A percentile compares a stretch with the other conserved stretches of the same genome.
phyloP scores from a whole-genome alignment of 2,797 vertebrate species.

The Potorous gilbertii region DNA sequence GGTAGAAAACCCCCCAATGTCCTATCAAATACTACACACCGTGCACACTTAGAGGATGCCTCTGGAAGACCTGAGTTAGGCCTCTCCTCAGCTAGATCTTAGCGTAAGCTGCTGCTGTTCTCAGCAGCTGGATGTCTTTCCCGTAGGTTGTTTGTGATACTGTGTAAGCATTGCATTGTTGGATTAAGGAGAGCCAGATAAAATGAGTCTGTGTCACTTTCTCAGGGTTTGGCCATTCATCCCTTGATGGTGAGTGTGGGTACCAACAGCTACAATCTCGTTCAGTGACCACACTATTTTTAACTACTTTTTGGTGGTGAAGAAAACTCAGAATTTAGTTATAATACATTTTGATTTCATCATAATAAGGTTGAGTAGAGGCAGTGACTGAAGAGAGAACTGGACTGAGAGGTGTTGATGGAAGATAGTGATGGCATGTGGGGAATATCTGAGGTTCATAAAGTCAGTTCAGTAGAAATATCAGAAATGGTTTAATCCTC shows the following conservation, averaged over 20 bases:
- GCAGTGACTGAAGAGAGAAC: background rate
- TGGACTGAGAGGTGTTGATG: background rate
- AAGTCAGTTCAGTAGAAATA: slow-evolving; percentile 5
- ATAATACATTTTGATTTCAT: background rate
- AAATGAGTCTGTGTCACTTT: background rate
- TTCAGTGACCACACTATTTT: background rate
- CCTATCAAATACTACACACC: background rate
- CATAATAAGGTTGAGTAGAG: background rate
- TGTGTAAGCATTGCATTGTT: background rate
- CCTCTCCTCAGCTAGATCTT: background rate
- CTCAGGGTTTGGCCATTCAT: background rate
- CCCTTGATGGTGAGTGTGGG: background rate
- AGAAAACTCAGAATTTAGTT: background rate
- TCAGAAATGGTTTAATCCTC: background rate
- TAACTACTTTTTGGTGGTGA: background rate
- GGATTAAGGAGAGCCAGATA: background rate
- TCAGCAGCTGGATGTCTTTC: background rate
- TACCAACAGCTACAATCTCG: background rate
- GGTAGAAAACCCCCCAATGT: rapidly evolving
- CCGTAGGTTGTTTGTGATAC: background rate
- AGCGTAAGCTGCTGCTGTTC: background rate
- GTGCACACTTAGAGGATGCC: rapidly evolving
- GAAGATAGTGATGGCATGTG: background rate
- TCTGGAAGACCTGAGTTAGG: background rate
- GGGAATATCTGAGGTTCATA: slow-evolving; percentile 15